These are phyloP conservation scores for Byasa hedistus DNA, from an alignment of 2,888 invertebrate genomes.

Conservation along the genomic window DNA sequence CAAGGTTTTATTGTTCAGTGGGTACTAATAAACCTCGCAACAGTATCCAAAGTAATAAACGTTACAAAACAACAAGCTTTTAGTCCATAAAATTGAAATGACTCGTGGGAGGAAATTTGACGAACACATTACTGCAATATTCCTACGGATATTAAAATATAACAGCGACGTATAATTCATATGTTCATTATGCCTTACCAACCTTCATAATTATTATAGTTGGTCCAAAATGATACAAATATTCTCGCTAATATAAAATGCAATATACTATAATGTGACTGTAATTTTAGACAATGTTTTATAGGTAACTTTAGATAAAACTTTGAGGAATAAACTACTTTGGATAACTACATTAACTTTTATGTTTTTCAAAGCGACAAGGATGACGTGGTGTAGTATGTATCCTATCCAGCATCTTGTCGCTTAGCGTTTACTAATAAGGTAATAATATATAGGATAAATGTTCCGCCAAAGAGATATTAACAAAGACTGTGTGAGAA, in stretches of 20 bases:
- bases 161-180: conserved; percentile 36
- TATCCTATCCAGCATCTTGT: no score
- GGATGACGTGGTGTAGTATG: no score
- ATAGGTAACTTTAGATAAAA: no score
- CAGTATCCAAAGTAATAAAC: conserved; percentile 26
- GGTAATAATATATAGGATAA: no score
- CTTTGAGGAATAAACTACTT: no score
- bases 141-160: conserved; percentile 39
- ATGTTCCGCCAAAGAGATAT: no score
- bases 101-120: conserved; percentile 35
- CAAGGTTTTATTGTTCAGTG: conserved; percentile 27
- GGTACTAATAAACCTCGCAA: conserved; percentile 29
- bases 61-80: conserved; percentile 27
- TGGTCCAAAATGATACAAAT: conserved; percentile 23
- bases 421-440: no score
- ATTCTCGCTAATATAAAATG: conserved; percentile 6
- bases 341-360: no score
- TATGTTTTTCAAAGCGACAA: no score
- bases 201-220: conserved; percentile 34
- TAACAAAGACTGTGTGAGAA: no score
- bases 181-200: conserved; percentile 33
- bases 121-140: conserved; percentile 33
- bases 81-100: conserved; percentile 33
- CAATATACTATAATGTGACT: neutral
- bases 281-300: neutral